Percentiles rank a stretch among this genome's conserved stretches.
Evolutionary conservation across 2,888 invertebrate genomes (phyloP).

Genomic region (Microplitis deprimator): DNA sequence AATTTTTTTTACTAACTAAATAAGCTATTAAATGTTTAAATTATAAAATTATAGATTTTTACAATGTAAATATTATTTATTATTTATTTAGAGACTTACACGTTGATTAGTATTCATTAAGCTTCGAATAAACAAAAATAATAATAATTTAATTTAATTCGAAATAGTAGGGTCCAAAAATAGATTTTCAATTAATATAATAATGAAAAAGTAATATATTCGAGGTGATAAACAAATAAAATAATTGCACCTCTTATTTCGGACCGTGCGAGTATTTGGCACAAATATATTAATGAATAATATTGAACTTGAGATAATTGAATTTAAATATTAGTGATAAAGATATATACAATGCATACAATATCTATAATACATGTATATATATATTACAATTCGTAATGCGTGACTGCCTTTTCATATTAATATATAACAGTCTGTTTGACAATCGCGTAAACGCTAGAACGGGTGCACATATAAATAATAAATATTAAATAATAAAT

Average conservation of each 20-base stretch:
- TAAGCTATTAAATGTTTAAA: too few relatives aligned
- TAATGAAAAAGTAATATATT: too few relatives aligned
- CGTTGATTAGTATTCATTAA: neutral
- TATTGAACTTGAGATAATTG: too few relatives aligned
- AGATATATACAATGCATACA: too few relatives aligned
- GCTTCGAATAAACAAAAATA: conserved; percentile 45
- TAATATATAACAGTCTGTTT: conserved; percentile 4
- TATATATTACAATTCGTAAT: conserved; percentile 13
- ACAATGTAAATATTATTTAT: neutral
- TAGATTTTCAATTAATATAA: neutral
- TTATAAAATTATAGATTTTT: neutral
- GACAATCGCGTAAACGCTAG: conserved; percentile 24
- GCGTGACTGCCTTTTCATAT: conserved; percentile 7
- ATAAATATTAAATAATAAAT: conserved; percentile 33
- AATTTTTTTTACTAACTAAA: neutral
- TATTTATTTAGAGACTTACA: neutral
- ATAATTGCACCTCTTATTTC: too few relatives aligned
- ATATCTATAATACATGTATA: neutral
- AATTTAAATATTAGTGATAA: neutral
- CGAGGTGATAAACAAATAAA: too few relatives aligned
- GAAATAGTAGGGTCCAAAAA: conserved; percentile 53
- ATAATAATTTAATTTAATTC: conserved; percentile 22
- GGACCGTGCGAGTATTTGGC: too few relatives aligned
- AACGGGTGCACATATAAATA: conserved; percentile 45
- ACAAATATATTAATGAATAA: too few relatives aligned